Percentiles rank a stretch among this genome's conserved stretches.
phyloP scores from a whole-genome alignment of 2,888 invertebrate species.

The Dryocosmus kuriphilus region DNA sequence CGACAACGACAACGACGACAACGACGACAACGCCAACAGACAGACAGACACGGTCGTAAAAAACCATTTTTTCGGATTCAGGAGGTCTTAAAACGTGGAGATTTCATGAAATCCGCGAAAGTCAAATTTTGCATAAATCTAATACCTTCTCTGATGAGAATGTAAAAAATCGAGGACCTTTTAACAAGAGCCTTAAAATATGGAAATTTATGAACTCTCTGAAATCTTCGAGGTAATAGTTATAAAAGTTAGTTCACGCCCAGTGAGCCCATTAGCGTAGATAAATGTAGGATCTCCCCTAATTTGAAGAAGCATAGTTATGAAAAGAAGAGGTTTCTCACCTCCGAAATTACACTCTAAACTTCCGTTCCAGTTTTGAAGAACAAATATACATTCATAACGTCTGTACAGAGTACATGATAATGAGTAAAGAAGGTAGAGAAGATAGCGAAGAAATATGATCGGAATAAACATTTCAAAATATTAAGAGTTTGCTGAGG shows the following conservation, averaged over 20 bases:
- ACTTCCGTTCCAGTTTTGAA: constrained; percentile 36
- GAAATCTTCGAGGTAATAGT: not conserved
- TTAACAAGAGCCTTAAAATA: not conserved
- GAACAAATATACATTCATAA: constrained; percentile 22
- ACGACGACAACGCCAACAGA: too few relatives aligned
- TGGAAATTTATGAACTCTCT: not conserved
- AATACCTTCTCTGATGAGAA: too few relatives aligned
- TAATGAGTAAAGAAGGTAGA: constrained; percentile 8
- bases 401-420: not conserved
- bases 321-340: constrained; percentile 28
- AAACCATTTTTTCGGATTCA: too few relatives aligned
- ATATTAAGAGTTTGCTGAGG: constrained; percentile 1
- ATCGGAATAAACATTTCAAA: constrained; percentile 25
- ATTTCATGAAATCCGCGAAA: too few relatives aligned
- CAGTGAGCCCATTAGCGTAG: constrained; percentile 27
- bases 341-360: constrained; percentile 19
- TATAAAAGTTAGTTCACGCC: constrained; percentile 26
- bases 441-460: not conserved
- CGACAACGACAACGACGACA: too few relatives aligned
- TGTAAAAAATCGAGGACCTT: not conserved
- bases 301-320: constrained; percentile 20
- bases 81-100: too few relatives aligned
- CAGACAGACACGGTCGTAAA: too few relatives aligned
- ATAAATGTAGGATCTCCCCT: constrained; percentile 14
- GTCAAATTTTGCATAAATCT: too few relatives aligned